Evolutionary conservation across 2,888 invertebrate genomes (phyloP), one percentile per base, ranked within the genome.

Genomic region (Coelinius sp.): DNA sequence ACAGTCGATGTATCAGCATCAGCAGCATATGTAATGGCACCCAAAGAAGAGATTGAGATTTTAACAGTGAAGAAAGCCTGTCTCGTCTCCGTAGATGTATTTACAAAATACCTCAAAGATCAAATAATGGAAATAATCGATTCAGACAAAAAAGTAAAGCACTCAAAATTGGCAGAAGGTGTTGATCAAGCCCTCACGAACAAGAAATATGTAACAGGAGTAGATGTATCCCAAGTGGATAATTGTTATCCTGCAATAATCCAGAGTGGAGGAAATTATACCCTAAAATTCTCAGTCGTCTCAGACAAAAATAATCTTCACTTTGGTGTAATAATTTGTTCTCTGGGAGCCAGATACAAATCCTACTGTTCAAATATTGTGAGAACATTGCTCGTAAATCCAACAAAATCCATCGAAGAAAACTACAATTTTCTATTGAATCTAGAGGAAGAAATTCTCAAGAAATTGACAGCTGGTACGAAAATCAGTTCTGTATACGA

Each of bases 241-340:
- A 96, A 97, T 93, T 99, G 99, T 85, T 99, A 99, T 87, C 97
- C 98, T 0, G 96, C 99, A 0, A 99, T 99, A 72, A 97, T 99
- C 82, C 99, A 99, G 88, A 99, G 98, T 38, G 99, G 99, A 7
- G 99, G 98, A n/a, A 93, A 95, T 84, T 99, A 99, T 89, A 95
- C 94, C 83, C 91, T 99, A 56, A 99, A 99, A 89, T 99, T 99
- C 88, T 98, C 97, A 84, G 96, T 96, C 2, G 93, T 93, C 1
- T 97, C 97, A 80, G 98, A 99, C 86, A 97, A 98, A 86, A 97
- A 97, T 85, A 92, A 92, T 77, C 88, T 99, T 71, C 97, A 99
- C 88, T 99, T 98, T 88, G 99, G 98, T 49, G 94, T 97, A 0
- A 98, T 99, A 77, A 94, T 98, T 59, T 98, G 98, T 87, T 96